Conservation (phyloP, 2,888 invertebrate genomes). For the Folsomia candida region DNA sequence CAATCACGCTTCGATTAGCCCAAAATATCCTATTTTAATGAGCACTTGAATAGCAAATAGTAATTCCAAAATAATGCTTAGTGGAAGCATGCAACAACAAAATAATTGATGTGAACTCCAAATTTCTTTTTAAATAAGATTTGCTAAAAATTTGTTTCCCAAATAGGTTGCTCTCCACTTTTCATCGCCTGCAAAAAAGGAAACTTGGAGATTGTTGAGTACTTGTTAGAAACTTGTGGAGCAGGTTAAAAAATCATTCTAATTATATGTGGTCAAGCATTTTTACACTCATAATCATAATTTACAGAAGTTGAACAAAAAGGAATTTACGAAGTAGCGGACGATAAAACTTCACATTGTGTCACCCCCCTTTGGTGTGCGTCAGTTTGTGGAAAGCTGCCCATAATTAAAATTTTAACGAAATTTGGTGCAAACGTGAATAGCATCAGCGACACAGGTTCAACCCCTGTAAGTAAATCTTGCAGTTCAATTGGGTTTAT, state of each 20-base stretch:
- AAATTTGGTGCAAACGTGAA: conserved; percentile 70
- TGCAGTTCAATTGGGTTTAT: too few relatives aligned
- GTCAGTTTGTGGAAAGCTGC: conserved; percentile 77
- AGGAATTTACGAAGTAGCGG: conserved; percentile 79
- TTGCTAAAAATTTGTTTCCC: too few relatives aligned
- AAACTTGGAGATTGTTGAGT: conserved; percentile 79
- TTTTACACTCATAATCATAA: not conserved
- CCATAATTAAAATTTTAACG: conserved; percentile 73
- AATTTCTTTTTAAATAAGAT: too few relatives aligned
- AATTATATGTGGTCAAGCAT: not conserved
- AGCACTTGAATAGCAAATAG: too few relatives aligned
- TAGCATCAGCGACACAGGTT: conserved; percentile 53
- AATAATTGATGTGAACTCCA: too few relatives aligned
- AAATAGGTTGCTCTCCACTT: conserved; percentile 79
- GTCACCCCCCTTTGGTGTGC: conserved; percentile 92
- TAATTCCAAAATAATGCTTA: too few relatives aligned
- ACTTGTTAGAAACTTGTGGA: conserved; percentile 74
- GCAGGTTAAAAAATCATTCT: conserved; percentile 56
- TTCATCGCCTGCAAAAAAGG: conserved; percentile 77
- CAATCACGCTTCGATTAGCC: too few relatives aligned
- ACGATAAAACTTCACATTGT: conserved; percentile 63
- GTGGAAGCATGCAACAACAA: too few relatives aligned
- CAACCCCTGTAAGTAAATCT: conserved; percentile 84
- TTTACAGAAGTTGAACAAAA: conserved; percentile 69
- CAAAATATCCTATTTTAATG: too few relatives aligned